Percentiles rank a stretch among this genome's conserved stretches.
These are phyloP conservation scores for Piscicola geometra DNA, from an alignment of 2,888 invertebrate genomes.

Conservation along the genomic window DNA sequence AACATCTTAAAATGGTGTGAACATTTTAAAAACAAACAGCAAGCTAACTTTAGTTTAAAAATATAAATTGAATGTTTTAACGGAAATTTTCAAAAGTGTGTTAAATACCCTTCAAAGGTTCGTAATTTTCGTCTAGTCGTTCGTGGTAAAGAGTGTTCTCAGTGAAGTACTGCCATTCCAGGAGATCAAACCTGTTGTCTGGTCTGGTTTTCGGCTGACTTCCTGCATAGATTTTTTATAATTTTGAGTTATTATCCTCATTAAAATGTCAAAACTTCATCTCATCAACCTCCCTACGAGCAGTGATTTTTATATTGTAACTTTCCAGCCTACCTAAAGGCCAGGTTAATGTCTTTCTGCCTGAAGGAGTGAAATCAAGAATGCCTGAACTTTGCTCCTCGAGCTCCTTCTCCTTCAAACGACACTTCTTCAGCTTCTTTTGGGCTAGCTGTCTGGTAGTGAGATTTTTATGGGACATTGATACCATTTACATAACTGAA, in stretches of 20 bases:
- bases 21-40: neutral
- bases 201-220: slow-evolving; percentile 65
- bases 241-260: neutral
- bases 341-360: neutral
- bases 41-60: no score
- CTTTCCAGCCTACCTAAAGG: neutral
- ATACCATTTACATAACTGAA: neutral
- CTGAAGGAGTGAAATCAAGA: neutral
- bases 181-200: slow-evolving; percentile 72
- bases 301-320: no score
- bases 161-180: slow-evolving; percentile 82
- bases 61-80: no score
- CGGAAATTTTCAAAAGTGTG: no score
- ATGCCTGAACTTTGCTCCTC: no score
- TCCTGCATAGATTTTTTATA: slow-evolving; percentile 44
- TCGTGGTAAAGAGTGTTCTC: slow-evolving; percentile 74
- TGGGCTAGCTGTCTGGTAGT: no score
- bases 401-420: no score
- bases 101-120: slow-evolving; percentile 60
- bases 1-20: neutral
- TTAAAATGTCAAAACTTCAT: neutral
- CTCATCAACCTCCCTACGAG: no score
- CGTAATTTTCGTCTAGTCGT: slow-evolving; percentile 71
- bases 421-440: no score
- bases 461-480: neutral